phyloP scores from a whole-genome alignment of 64 coral and sea anemone genomes.

The Pocillopora verrucosa region DNA sequence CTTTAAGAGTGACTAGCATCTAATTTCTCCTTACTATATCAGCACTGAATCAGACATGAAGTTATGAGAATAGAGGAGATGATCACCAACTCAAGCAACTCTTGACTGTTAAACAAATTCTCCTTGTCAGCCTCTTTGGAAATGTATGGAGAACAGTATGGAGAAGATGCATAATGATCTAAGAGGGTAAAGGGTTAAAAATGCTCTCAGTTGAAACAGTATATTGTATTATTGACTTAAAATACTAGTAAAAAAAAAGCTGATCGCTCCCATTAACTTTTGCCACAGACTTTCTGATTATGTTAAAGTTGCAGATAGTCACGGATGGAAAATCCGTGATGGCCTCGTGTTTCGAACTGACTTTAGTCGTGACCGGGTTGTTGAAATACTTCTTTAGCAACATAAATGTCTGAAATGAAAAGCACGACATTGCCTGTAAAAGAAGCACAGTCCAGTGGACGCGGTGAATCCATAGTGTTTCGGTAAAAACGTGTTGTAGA shows the following conservation, averaged over 20 bases:
- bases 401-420: not conserved
- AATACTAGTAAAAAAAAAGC: not conserved
- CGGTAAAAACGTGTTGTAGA: conserved; percentile 19
- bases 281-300: not conserved
- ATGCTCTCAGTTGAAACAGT: no score
- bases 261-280: not conserved
- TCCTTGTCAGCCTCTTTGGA: not conserved
- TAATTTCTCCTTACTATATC: no score
- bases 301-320: conserved; percentile 60
- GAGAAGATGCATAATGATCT: no score
- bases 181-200: no score
- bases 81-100: not conserved
- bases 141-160: no score
- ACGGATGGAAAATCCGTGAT: conserved; percentile 35
- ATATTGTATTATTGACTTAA: no score
- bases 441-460: conserved; percentile 20
- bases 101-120: not conserved
- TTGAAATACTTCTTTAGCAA: conserved; percentile 23
- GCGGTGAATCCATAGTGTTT: not conserved
- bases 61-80: no score
- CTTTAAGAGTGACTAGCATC: not conserved
- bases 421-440: not conserved
- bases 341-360: not conserved
- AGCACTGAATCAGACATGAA: no score
- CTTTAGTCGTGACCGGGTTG: conserved; percentile 15